phyloP scores from a whole-genome alignment of 2,113 vertebrate species.

The Ibidorhyncha struthersii region DNA sequence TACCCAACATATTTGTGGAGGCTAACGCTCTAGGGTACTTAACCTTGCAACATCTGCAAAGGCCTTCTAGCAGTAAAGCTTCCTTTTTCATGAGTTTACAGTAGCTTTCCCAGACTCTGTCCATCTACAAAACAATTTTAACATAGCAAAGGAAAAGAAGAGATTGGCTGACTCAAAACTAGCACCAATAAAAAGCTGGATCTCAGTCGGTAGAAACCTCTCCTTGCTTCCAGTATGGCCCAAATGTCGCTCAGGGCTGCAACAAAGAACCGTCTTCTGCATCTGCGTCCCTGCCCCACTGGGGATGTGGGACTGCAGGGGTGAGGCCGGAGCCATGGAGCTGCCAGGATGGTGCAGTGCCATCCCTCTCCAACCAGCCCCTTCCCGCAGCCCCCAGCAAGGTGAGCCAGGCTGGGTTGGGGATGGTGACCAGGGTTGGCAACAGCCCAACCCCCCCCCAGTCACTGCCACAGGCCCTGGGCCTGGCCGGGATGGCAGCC shows the following conservation, averaged over 20 bases:
- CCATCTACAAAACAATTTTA: neutral
- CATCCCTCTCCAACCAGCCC: fast-evolving
- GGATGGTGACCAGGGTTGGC: fast-evolving
- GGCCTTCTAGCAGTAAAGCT: neutral
- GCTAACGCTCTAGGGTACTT: neutral
- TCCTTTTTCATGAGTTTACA: neutral
- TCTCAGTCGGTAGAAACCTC: neutral
- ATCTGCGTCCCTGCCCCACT: neutral
- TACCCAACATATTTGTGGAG: neutral
- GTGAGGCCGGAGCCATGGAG: fast-evolving
- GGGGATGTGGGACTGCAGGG: neutral
- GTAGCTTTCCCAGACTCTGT: neutral
- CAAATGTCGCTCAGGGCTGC: neutral
- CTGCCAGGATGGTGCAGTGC: fast-evolving
- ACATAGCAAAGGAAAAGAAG: neutral
- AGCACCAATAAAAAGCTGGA: neutral
- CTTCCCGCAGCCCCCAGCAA: neutral
- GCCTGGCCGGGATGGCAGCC: fast-evolving
- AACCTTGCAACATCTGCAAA: neutral
- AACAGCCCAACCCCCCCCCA: neutral
- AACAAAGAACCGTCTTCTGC: neutral
- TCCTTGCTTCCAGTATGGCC: neutral
- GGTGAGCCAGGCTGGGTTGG: neutral
- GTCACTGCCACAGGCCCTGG: fast-evolving
- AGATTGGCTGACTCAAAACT: neutral